These are phyloP conservation scores for Hemitrygon akajei DNA, from an alignment of 2,797 vertebrate genomes.

Conservation along the genomic window DNA sequence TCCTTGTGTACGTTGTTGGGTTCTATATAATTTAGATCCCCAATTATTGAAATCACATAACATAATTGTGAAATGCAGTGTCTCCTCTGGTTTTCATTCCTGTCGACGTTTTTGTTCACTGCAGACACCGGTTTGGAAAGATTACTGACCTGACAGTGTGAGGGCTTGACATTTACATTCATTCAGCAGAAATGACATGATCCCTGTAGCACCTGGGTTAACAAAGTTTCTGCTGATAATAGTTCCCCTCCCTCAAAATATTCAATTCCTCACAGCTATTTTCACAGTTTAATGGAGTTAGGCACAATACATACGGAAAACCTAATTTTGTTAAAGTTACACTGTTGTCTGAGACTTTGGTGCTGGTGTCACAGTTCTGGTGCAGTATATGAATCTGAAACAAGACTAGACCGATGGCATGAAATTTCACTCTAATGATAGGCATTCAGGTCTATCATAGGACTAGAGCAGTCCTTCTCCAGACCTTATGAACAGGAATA, in stretches of 20 bases:
- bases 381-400: not conserved
- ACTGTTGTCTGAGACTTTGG: not conserved
- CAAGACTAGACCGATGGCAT: not conserved
- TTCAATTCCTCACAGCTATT: not conserved
- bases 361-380: not conserved
- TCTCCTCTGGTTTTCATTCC: not conserved
- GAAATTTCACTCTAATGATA: not conserved
- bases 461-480: not conserved
- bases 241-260: not conserved
- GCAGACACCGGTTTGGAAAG: not conserved
- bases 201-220: constrained; percentile 24
- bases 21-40: too few relatives aligned
- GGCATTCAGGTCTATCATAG: not conserved
- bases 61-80: not conserved
- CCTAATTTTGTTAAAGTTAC: not conserved
- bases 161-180: not conserved
- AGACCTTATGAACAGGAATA: not conserved
- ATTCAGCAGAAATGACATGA: constrained; percentile 22
- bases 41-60: not conserved
- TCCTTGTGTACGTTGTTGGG: too few relatives aligned
- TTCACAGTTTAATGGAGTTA: constrained; percentile 3
- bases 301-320: not conserved
- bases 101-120: not conserved
- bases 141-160: not conserved
- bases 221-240: constrained; percentile 25